Conservation (phyloP, 2,113 vertebrate genomes). For the Platichthys stellatus region DNA sequence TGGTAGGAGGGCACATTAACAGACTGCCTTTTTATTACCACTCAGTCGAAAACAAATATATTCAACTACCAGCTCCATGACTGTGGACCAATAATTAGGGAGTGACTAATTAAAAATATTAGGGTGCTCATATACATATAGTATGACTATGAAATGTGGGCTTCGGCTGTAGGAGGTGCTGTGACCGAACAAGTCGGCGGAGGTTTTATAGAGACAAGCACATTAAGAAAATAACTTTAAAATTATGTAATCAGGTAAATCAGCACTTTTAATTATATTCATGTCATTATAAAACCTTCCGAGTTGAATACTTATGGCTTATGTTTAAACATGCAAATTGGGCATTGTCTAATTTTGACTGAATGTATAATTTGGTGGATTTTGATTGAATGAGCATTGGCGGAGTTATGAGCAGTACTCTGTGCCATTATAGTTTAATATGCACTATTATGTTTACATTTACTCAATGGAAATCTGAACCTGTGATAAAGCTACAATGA, state of each 20-base stretch:
- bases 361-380: no score
- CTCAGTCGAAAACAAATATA: conserved; percentile 72
- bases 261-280: not conserved
- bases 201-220: not conserved
- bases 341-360: no score
- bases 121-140: not conserved
- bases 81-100: conserved; percentile 54
- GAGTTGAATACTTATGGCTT: not conserved
- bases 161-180: not conserved
- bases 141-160: not conserved
- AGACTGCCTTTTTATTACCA: conserved; percentile 76
- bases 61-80: conserved; percentile 49
- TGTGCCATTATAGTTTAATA: no score
- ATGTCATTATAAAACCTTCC: not conserved
- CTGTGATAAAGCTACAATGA: no score
- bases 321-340: no score
- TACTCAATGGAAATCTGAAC: no score
- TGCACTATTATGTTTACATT: not conserved
- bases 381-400: no score
- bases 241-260: no score
- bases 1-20: conserved; percentile 80
- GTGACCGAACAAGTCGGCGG: not conserved
- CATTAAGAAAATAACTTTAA: conserved; percentile 1
- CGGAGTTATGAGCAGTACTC: no score
- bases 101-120: conserved; percentile 51